These are phyloP conservation scores for Cosmia trapezina DNA, from an alignment of 2,888 invertebrate species.

Conservation along the genomic window DNA sequence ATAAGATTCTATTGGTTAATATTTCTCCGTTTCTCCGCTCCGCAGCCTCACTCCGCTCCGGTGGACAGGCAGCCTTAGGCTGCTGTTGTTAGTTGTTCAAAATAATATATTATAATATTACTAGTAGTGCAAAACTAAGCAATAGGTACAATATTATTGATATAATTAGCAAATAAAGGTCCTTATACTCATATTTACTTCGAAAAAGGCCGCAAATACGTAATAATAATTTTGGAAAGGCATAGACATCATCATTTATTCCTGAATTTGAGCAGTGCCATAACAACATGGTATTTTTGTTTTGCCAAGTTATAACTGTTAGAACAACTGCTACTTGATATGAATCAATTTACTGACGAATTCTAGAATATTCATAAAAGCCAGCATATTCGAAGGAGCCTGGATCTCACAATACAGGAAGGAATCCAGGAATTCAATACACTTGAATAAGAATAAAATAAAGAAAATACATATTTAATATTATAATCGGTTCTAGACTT, in stretches of 20 bases:
- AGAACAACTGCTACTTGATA: constrained; percentile 18
- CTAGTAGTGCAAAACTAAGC: background rate
- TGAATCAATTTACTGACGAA: background rate
- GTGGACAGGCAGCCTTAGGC: too few relatives aligned
- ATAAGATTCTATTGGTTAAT: too few relatives aligned
- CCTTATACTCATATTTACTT: background rate
- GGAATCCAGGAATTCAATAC: background rate
- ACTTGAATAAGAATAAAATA: background rate
- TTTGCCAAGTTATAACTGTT: background rate
- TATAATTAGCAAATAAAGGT: background rate
- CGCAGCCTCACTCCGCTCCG: too few relatives aligned
- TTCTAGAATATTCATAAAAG: background rate
- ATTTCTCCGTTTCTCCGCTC: too few relatives aligned
- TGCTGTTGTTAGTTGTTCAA: background rate
- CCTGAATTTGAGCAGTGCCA: background rate
- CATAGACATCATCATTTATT: background rate
- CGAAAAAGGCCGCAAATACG: constrained; percentile 10
- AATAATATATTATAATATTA: background rate
- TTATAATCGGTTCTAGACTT: background rate
- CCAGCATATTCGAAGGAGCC: too few relatives aligned
- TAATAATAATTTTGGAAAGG: constrained; percentile 11
- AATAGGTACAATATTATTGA: constrained; percentile 9
- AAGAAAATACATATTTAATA: constrained; percentile 1
- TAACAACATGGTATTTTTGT: background rate
- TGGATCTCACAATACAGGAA: too few relatives aligned